Evolutionary conservation across 2,888 invertebrate species (phyloP), one percentile per base, ranked within the genome.

Genomic region (Sepioteuthis lessoniana): DNA sequence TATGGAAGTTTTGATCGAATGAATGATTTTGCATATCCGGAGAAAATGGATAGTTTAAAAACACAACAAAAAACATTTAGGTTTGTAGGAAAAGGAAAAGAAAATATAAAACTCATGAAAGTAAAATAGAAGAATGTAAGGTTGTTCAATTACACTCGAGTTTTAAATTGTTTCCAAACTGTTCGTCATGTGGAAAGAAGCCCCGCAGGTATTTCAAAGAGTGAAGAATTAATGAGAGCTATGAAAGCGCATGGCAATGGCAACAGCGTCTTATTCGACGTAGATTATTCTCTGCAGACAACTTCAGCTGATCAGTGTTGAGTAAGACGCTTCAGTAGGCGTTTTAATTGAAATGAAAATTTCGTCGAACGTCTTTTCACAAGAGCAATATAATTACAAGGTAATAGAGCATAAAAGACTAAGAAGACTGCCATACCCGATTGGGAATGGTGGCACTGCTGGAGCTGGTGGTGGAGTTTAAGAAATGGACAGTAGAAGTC

Each of bases 321-420:
- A 76, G n/a, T 8, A 35, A 76, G 76, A 76, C n/a, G 76, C 76
- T 76, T 76, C 76, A 76, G n/a, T n/a, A 76, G 76, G 76, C 76
- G 76, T 76, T 76, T 76, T 76, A 76, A 76, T 76, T 76, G 76
- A 76, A 76, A 76, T 76, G 76, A 76, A 76, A 76, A 76, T n/a
- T 16, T 76, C 76, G 76, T 76, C n/a, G 76, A 76, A n/a, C 76
- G 76, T 76, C 76, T 76, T 76, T 19, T n/a, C n/a, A 76, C 2
- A 76, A 4, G 35, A 76, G 76, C 76, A 76, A 76, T 76, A 76
- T 76, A 76, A 76, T 76, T n/a, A 76, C 76, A 76, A 76, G 76
- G 76, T 76, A 76, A 76, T 76, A 76, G 76, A 76, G n/a, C 76
- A 76, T 76, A n/a, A 76, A 76, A 76, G 76, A 35, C n/a, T n/a